Conservation (phyloP, 2,888 invertebrate genomes). For the Pediacus dermestoides region DNA sequence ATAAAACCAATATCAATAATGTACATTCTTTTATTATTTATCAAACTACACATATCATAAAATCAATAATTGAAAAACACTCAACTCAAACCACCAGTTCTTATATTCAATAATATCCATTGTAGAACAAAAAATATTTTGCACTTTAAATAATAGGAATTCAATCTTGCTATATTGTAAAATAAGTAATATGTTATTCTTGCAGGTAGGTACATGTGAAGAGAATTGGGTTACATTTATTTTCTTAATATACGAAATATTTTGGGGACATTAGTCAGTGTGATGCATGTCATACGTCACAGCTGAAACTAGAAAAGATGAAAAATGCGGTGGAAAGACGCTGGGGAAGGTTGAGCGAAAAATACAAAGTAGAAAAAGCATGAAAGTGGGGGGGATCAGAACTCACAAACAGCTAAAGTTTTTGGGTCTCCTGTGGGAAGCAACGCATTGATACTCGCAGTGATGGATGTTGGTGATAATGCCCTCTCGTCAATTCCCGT, state of each 20-base stretch:
- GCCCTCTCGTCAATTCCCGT: conserved; percentile 55
- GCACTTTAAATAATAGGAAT: no score
- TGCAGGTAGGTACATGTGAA: no score
- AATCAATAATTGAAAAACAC: conserved; percentile 6
- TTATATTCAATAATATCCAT: no score
- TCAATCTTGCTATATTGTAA: no score
- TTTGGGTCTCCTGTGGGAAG: conserved; percentile 51
- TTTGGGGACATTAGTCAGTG: conserved; percentile 42
- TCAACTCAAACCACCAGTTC: background rate
- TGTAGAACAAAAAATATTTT: no score
- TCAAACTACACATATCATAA: conserved; percentile 25
- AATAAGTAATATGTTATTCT: no score
- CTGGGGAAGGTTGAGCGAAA: conserved; percentile 38
- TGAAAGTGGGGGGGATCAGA: conserved; percentile 36
- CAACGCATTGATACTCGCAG: conserved; percentile 51
- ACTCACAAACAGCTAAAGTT: conserved; percentile 47
- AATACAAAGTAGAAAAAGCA: conserved; percentile 45
- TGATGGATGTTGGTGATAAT: conserved; percentile 55
- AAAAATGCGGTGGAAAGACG: conserved; percentile 47
- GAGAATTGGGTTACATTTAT: no score
- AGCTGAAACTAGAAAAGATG: conserved; percentile 51
- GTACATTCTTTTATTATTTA: conserved; percentile 43
- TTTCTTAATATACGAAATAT: conserved; percentile 7
- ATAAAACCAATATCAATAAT: conserved; percentile 47
- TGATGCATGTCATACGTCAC: conserved; percentile 50